A percentile compares a stretch with the other conserved stretches of the same genome.
phyloP scores from a whole-genome alignment of 2,797 vertebrate genomes.

The Enteromius trimaculatus region DNA sequence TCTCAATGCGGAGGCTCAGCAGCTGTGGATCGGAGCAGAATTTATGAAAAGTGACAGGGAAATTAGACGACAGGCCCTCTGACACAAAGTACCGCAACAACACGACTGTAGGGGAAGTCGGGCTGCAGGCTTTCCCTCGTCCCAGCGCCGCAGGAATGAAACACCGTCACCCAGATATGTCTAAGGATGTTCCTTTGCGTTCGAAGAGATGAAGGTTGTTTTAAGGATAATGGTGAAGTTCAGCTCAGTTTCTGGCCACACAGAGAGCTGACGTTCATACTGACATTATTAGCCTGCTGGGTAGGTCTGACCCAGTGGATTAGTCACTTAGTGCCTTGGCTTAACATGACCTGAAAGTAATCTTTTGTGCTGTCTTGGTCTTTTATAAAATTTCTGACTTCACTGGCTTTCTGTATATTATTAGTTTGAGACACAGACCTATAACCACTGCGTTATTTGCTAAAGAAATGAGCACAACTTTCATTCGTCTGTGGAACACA shows the following conservation, averaged over 20 bases:
- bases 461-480: neutral
- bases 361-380: neutral
- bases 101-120: neutral
- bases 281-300: slow-evolving; percentile 4
- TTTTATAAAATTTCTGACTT: neutral
- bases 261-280: neutral
- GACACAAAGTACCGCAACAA: slow-evolving; percentile 12
- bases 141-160: neutral
- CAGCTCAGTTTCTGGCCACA: neutral
- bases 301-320: slow-evolving; percentile 1
- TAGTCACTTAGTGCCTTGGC: slow-evolving; percentile 1
- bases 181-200: slow-evolving; percentile 10
- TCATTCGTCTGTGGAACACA: neutral
- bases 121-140: neutral
- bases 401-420: neutral
- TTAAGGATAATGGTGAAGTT: slow-evolving; percentile 4
- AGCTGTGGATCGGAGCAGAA: neutral
- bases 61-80: slow-evolving; percentile 25
- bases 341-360: neutral
- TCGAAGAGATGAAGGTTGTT: slow-evolving; percentile 29
- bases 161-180: slow-evolving; percentile 23
- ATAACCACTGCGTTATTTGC: neutral
- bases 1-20: neutral
- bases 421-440: neutral
- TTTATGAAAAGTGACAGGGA: slow-evolving; percentile 32